A percentile compares a stretch with the other conserved stretches of the same genome.
These are phyloP conservation scores for Hybos culiciformis DNA, from an alignment of 2,888 invertebrate genomes.

Conservation along the genomic window DNA sequence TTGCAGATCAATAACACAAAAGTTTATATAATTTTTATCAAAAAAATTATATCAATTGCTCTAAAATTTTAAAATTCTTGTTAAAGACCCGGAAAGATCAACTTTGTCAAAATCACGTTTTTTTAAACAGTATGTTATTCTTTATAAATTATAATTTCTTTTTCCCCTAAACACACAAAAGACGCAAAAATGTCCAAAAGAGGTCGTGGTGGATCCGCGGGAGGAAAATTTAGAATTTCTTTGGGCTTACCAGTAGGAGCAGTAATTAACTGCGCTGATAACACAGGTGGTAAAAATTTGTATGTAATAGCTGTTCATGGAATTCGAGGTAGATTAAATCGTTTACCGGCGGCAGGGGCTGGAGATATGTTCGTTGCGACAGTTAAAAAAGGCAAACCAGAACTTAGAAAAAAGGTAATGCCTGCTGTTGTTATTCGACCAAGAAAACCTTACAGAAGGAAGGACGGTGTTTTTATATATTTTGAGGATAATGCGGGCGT, in stretches of 20 bases:
- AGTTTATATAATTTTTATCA: too few relatives aligned
- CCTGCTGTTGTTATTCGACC: constrained; percentile 98
- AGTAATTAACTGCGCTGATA: constrained; percentile 99
- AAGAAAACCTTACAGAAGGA: constrained; percentile 96
- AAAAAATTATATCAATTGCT: too few relatives aligned
- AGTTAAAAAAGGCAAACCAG: constrained; percentile 99
- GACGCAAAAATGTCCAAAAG: too few relatives aligned
- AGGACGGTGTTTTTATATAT: constrained; percentile 97
- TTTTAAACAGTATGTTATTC: too few relatives aligned
- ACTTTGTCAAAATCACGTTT: too few relatives aligned
- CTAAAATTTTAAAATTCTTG: too few relatives aligned
- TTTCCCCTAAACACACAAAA: too few relatives aligned
- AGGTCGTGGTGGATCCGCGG: constrained; percentile 99
- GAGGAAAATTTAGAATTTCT: constrained; percentile 99
- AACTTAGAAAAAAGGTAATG: constrained; percentile 98
- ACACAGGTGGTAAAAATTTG: constrained; percentile 98
- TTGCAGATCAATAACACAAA: too few relatives aligned
- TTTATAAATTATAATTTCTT: too few relatives aligned
- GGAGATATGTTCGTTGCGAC: constrained; percentile 99
- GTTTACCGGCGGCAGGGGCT: constrained; percentile 92
- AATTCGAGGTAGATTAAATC: constrained; percentile 92
- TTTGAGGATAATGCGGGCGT: constrained; percentile 99
- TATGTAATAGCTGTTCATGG: constrained; percentile 99
- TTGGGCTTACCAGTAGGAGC: constrained; percentile 99
- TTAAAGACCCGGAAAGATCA: too few relatives aligned